Conservation (phyloP, 2,113 vertebrate genomes). For the Rhabdomys dilectus region DNA sequence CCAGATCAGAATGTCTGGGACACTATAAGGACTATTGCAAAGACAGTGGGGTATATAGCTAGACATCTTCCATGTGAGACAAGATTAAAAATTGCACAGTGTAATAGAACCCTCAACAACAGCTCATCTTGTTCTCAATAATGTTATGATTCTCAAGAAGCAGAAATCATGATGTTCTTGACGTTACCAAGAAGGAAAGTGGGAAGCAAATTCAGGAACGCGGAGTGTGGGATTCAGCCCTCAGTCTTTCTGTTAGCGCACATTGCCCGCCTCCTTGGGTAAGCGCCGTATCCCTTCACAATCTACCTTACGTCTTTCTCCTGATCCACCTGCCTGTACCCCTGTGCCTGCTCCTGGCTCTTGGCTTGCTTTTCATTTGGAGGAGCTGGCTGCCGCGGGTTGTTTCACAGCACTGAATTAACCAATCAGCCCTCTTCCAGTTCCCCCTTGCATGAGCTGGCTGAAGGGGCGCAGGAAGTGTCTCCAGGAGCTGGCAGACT, state of each 20-base stretch:
- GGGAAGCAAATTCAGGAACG: not conserved
- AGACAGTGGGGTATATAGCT: not conserved
- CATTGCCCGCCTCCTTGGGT: not conserved
- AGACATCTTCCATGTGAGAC: not conserved
- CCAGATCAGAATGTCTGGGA: not conserved
- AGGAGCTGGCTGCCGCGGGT: not conserved
- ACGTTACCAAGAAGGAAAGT: not conserved
- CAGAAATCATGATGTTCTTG: not conserved
- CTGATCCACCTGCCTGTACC: not conserved
- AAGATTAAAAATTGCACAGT: not conserved
- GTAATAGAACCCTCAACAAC: conserved; percentile 3
- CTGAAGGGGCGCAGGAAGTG: conserved; percentile 73
- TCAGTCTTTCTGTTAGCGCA: not conserved
- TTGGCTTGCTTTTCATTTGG: not conserved
- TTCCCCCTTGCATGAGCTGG: conserved; percentile 70
- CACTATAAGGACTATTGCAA: not conserved
- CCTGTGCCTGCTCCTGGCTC: not conserved
- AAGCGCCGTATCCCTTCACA: no score
- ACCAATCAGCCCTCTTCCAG: conserved; percentile 64
- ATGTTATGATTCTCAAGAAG: conserved; percentile 36
- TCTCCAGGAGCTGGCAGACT: conserved; percentile 72
- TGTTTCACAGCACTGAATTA: conserved; percentile 58
- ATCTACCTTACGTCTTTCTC: not conserved
- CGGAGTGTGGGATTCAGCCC: not conserved
- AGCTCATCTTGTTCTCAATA: conserved; percentile 42